Evolutionary conservation across 1,140 invertebrate genomes (phyloP).

Genomic region (Eupristina koningsbergeri): DNA sequence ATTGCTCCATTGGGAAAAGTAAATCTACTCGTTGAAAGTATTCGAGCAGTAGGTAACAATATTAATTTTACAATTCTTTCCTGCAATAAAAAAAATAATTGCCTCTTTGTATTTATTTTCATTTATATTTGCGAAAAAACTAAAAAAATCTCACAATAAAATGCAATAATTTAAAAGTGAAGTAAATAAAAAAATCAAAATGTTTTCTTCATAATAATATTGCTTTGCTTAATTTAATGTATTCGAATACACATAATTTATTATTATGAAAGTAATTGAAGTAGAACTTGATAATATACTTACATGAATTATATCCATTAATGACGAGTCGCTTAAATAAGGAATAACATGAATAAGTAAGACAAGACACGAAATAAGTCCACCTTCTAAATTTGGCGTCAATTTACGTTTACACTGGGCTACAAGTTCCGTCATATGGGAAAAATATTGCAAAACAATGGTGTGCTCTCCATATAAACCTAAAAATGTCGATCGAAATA

Average conservation of each 20-base stretch:
- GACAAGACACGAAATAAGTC: conserved; percentile 87
- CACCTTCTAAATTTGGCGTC: conserved; percentile 88
- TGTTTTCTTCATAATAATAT: too few species aligned
- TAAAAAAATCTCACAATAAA: too few species aligned
- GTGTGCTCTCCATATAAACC: conserved; percentile 94
- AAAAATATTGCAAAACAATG: conserved; percentile 94
- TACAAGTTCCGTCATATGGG: conserved; percentile 90
- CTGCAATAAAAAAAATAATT: conserved; percentile 62
- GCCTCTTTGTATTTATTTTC: too few species aligned
- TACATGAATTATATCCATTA: conserved; percentile 90
- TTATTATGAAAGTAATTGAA: background rate
- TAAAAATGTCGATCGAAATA: conserved; percentile 64
- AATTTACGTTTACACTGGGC: conserved; percentile 83
- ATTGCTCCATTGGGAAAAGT: conserved; percentile 85
- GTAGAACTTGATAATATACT: conserved; percentile 32
- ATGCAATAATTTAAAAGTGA: too few species aligned
- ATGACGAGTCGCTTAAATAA: conserved; percentile 85
- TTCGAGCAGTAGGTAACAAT: conserved; percentile 82
- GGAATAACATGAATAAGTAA: conserved; percentile 86
- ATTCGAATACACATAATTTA: background rate
- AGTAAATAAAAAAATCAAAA: too few species aligned
- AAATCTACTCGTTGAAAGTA: conserved; percentile 82
- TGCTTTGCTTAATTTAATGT: background rate
- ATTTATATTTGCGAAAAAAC: too few species aligned
- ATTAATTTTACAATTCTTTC: conserved; percentile 84